Evolutionary conservation across 1,140 invertebrate genomes (phyloP).

Genomic region (Drosophila rhopaloa): DNA sequence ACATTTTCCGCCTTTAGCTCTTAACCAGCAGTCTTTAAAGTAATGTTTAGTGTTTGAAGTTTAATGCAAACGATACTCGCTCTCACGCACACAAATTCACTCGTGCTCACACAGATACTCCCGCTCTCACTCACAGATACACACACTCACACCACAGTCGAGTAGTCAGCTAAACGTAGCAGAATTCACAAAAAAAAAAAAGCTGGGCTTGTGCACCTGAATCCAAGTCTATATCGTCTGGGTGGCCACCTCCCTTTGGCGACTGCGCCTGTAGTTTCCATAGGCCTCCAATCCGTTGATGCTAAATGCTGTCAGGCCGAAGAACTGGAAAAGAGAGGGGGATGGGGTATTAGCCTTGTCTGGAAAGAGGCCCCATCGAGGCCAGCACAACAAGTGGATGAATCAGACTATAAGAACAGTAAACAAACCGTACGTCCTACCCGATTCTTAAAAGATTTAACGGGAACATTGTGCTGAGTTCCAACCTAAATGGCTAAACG

Average conservation of each 20-base stretch:
- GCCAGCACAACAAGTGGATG: too few species aligned
- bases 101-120: conserved; percentile 9
- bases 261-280: conserved; percentile 51
- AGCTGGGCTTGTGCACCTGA: neutral
- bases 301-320: conserved; percentile 59
- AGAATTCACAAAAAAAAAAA: neutral
- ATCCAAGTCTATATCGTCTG: conserved; percentile 48
- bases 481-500: too few species aligned
- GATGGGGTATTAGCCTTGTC: neutral
- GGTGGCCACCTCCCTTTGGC: conserved; percentile 62
- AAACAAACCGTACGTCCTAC: too few species aligned
- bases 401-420: neutral
- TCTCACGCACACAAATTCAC: conserved; percentile 4
- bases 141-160: neutral
- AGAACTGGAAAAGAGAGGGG: conserved; percentile 44
- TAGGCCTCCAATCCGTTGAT: conserved; percentile 66
- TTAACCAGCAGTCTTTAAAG: too few species aligned
- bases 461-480: too few species aligned
- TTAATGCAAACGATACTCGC: conserved; percentile 1
- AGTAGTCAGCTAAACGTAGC: neutral
- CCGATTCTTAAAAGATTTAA: too few species aligned
- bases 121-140: neutral
- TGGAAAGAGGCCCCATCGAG: neutral
- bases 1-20: conserved; percentile 9
- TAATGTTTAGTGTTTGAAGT: conserved; percentile 2